Percentiles rank a stretch among this genome's conserved stretches.
phyloP scores from a whole-genome alignment of 2,888 invertebrate species.

The Alloplasta piceator region DNA sequence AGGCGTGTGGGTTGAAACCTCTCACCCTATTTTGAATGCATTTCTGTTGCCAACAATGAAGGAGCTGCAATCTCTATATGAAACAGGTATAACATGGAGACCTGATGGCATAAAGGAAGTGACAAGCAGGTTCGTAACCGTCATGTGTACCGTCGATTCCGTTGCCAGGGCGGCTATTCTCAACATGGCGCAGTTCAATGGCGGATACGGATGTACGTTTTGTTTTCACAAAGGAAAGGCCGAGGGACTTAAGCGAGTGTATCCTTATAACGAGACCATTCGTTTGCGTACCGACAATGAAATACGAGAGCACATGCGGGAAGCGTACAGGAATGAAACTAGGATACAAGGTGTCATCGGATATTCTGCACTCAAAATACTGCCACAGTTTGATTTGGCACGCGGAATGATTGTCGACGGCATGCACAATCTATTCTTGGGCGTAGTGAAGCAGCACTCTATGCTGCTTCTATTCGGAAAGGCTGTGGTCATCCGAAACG shows the following conservation, averaged over 20 bases:
- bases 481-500: slow-evolving; percentile 2
- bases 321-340: slow-evolving; percentile 4
- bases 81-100: slow-evolving; percentile 16
- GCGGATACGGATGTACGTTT: slow-evolving; percentile 66
- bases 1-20: slow-evolving; percentile 44
- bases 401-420: too few relatives aligned
- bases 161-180: slow-evolving; percentile 60
- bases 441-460: slow-evolving; percentile 42
- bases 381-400: slow-evolving; percentile 38
- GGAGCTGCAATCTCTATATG: slow-evolving; percentile 11
- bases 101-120: slow-evolving; percentile 8
- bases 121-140: slow-evolving; percentile 47
- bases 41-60: not conserved
- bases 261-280: not conserved
- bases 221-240: slow-evolving; percentile 54
- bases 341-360: slow-evolving; percentile 5
- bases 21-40: slow-evolving; percentile 31
- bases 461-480: slow-evolving; percentile 10
- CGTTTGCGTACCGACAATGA: not conserved
- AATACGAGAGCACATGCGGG: slow-evolving; percentile 1
- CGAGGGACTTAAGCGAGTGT: slow-evolving; percentile 3
- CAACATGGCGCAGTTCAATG: too few relatives aligned
- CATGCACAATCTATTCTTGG: slow-evolving; percentile 50
- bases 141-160: slow-evolving; percentile 58
- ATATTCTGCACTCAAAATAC: not conserved